Conservation (phyloP, 2,797 vertebrate species). For the Danionella dracula region DNA sequence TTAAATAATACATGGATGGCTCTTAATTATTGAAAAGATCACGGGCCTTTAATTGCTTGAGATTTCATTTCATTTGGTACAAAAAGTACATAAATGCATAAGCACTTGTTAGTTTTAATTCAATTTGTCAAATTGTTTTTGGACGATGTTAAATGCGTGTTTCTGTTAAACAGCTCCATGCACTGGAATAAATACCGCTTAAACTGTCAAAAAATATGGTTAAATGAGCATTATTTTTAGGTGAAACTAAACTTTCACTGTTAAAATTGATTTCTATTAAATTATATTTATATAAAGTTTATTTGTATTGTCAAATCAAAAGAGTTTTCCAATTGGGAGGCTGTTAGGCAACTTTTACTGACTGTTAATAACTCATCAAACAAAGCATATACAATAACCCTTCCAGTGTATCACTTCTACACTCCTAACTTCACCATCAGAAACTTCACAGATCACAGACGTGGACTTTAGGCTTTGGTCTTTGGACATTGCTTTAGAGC, state of each 20-base stretch:
- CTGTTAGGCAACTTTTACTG: no score
- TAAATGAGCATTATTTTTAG: not conserved
- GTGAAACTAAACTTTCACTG: not conserved
- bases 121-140: not conserved
- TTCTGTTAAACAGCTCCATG: not conserved
- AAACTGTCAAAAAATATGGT: not conserved
- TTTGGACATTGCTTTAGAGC: conserved; percentile 77
- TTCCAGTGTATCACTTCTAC: not conserved
- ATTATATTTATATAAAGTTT: no score
- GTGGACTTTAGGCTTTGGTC: conserved; percentile 68
- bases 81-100: no score
- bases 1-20: no score
- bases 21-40: no score
- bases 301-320: no score
- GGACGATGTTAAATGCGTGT: no score
- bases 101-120: not conserved
- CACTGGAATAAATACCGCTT: not conserved
- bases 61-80: no score
- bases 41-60: no score
- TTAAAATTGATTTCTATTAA: no score
- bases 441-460: not conserved
- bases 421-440: not conserved
- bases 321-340: no score
- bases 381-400: not conserved
- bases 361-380: no score